phyloP scores from a whole-genome alignment of 2,888 invertebrate genomes.

The Erynnis tages region DNA sequence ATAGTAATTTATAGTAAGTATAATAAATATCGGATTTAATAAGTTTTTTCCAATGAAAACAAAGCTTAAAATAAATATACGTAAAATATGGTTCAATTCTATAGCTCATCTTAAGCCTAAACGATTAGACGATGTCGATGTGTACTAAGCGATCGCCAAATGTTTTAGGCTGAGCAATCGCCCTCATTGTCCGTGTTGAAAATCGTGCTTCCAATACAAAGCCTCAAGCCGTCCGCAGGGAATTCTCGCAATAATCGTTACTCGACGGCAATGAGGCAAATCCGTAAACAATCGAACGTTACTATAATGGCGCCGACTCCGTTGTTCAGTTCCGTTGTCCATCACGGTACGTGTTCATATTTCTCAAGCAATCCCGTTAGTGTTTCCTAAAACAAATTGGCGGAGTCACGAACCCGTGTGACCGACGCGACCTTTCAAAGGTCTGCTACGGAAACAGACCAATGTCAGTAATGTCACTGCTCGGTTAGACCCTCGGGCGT shows the following conservation, averaged over 20 bases:
- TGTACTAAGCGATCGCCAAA: too few relatives aligned
- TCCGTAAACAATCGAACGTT: conserved; percentile 30
- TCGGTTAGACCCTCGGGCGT: conserved; percentile 13
- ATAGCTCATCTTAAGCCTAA: too few relatives aligned
- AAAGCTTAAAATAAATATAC: too few relatives aligned
- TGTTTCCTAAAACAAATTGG: conserved; percentile 46
- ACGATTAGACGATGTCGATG: too few relatives aligned
- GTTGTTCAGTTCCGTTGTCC: conserved; percentile 31
- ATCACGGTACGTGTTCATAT: conserved; percentile 35
- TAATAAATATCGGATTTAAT: too few relatives aligned
- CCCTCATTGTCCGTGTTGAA: too few relatives aligned
- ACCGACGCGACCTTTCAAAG: conserved; percentile 42
- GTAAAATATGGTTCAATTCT: too few relatives aligned
- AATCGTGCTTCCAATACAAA: neutral
- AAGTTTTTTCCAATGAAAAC: too few relatives aligned
- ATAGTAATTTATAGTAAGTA: too few relatives aligned
- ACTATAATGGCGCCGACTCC: conserved; percentile 28
- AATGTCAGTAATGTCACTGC: conserved; percentile 36
- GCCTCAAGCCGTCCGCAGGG: neutral
- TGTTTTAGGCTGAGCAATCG: too few relatives aligned
- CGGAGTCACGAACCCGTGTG: conserved; percentile 50
- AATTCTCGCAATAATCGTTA: conserved; percentile 1
- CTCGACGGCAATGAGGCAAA: conserved; percentile 2
- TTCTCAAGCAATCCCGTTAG: conserved; percentile 43
- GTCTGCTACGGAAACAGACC: conserved; percentile 36